These are phyloP conservation scores for Syndactyla subalaris DNA, from an alignment of 2,797 vertebrate genomes.

Conservation along the genomic window DNA sequence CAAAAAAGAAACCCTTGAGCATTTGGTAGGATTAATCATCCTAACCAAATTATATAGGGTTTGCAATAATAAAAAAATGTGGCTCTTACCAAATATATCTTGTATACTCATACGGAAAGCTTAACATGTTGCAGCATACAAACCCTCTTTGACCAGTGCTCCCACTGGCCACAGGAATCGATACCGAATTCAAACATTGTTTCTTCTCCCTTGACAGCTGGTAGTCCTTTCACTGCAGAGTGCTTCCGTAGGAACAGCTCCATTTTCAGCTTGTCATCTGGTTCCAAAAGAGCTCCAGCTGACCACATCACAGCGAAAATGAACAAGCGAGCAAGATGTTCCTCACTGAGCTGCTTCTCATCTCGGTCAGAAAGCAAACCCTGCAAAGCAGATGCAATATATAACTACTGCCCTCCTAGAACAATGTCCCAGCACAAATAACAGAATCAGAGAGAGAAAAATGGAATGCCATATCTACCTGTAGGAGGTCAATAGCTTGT, in stretches of 20 bases:
- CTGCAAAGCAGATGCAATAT: constrained; percentile 57
- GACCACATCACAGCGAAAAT: constrained; percentile 88
- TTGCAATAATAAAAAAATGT: background rate
- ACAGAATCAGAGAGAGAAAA: background rate
- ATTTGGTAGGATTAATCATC: background rate
- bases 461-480: constrained; percentile 68
- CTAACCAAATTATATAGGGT: background rate
- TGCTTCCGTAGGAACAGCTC: constrained; percentile 80
- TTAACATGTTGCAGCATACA: background rate
- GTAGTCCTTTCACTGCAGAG: constrained; percentile 78
- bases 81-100: background rate
- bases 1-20: background rate
- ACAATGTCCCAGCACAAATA: background rate
- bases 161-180: constrained; percentile 79
- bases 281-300: constrained; percentile 83
- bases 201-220: constrained; percentile 75
- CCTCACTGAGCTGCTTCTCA: constrained; percentile 75
- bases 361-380: constrained; percentile 78
- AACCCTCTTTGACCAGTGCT: constrained; percentile 85
- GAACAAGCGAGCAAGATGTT: constrained; percentile 78
- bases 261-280: constrained; percentile 83
- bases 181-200: constrained; percentile 86
- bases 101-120: background rate
- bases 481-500: constrained; percentile 86
- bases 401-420: background rate